Evolutionary conservation across 2,797 vertebrate genomes (phyloP).

Genomic region (Hippoglossus hippoglossus): DNA sequence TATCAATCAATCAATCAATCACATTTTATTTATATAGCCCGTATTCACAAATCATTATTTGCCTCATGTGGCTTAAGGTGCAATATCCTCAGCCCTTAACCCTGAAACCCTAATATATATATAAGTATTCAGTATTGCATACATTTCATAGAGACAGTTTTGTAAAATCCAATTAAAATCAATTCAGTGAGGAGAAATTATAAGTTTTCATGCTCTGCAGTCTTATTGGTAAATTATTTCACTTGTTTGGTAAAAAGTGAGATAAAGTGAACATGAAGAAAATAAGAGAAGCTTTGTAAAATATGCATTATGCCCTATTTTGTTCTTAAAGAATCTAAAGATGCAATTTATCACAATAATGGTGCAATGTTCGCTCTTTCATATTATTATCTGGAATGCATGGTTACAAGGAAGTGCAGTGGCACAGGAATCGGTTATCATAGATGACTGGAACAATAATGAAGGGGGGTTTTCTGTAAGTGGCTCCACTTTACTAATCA

Average conservation of each 20-base stretch:
- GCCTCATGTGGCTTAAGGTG: too few species aligned
- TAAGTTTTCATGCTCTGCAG: slow-evolving; percentile 12
- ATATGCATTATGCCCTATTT: slow-evolving; percentile 14
- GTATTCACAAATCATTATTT: too few species aligned
- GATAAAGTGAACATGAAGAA: not conserved
- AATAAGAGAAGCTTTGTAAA: slow-evolving; percentile 16
- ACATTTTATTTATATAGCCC: too few species aligned
- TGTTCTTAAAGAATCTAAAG: not conserved
- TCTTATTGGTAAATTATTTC: not conserved
- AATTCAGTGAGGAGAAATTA: slow-evolving; percentile 17
- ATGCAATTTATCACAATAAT: slow-evolving; percentile 22
- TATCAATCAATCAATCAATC: too few species aligned
- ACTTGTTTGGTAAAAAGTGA: slow-evolving; percentile 6
- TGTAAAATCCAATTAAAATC: not conserved
- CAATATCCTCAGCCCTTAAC: too few species aligned
- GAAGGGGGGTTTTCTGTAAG: slow-evolving; percentile 61
- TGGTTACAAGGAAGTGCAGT: slow-evolving; percentile 7
- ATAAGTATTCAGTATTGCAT: not conserved
- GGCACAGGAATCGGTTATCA: slow-evolving; percentile 32
- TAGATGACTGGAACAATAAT: slow-evolving; percentile 55
- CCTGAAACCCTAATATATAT: not conserved
- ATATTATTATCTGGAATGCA: slow-evolving; percentile 21
- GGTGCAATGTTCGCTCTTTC: not conserved
- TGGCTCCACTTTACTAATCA: slow-evolving; percentile 71
- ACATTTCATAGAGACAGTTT: slow-evolving; percentile 1